Conservation (phyloP, 1,140 invertebrate genomes). For the Aphaenogaster floridana region DNA sequence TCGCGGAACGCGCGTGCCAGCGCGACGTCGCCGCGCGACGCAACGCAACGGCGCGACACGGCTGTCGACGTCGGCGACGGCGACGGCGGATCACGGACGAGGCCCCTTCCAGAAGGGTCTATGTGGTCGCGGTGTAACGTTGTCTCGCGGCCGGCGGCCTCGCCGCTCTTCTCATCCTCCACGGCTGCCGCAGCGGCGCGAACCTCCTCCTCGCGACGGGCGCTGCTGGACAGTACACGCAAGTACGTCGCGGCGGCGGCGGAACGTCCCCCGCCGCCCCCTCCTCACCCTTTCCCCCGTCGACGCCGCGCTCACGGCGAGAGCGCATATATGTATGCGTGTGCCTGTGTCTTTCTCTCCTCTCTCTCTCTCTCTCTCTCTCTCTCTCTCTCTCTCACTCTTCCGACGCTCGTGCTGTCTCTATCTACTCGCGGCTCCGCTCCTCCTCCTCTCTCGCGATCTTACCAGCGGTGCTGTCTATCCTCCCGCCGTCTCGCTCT, state of each 20-base stretch:
- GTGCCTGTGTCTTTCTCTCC: conserved; percentile 65
- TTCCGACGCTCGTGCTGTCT: conserved; percentile 30
- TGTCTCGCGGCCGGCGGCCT: conserved; percentile 52
- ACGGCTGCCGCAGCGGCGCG: conserved; percentile 27
- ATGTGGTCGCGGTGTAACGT: conserved; percentile 25
- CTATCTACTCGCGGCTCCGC: conserved; percentile 52
- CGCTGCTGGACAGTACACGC: conserved; percentile 50
- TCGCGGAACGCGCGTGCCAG: conserved; percentile 59
- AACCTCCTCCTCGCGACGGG: conserved; percentile 32
- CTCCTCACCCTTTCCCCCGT: conserved; percentile 50
- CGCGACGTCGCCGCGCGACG: not conserved
- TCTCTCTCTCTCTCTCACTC: conserved; percentile 40
- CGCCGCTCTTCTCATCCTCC: conserved; percentile 60
- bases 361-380: conserved; percentile 37
- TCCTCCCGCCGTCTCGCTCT: conserved; percentile 51
- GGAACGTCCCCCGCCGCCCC: conserved; percentile 69
- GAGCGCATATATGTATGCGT: conserved; percentile 66
- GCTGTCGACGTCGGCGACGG: not conserved
- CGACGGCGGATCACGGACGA: not conserved
- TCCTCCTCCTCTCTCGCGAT: conserved; percentile 49
- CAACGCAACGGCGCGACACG: not conserved
- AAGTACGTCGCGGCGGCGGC: conserved; percentile 62
- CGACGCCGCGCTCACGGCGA: conserved; percentile 46
- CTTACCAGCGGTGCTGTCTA: conserved; percentile 56
- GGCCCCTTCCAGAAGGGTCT: conserved; percentile 43